Base-by-base conservation (phyloP, 2,888 invertebrate species). In the Hypomecis atomaria region DNA sequence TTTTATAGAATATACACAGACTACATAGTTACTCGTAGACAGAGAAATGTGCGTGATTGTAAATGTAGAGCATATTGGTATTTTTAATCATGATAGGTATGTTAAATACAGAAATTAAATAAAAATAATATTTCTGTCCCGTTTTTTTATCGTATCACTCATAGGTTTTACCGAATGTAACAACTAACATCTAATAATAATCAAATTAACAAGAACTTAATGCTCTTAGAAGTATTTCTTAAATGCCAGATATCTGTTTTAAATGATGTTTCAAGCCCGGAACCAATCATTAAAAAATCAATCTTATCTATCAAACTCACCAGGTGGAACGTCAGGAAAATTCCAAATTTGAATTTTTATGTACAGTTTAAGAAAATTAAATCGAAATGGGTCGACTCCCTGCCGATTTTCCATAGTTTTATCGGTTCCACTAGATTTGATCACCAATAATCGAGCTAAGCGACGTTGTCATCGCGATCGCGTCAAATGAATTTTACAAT, bases 401-500 rank as follows among this genome's bases (percentile, higher is more conserved):
- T 65, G 75, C 59, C 55, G 77, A 0, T 44, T 23, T 13, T 62
- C 37, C 67, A 59, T 58, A 66, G 70, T 71, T 76, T 73, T 65
- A 55, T 49, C 45, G 59, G 9, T 63, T 67, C 58, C 58, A 69
- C 70, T 70, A 66, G 61, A 57, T 69, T 69, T 61, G 56, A 67
- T 65, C 62, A 60, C 67, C 65, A 64, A 65, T 65, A 58, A 50
- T 52, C 52, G 52, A 52, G 33, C 33, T 33, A 52, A 59, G 11
- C 54, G 54, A 50, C 54, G 47, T 23, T 59, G 47, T 67, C 66
- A 62, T 60, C 64, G 66, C 50, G 62, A 59, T 63, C 53, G 60
- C 72, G 77, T 70, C 78, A 79, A 80, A 80, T 79, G 66, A 80
- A 78, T 80, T 76, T 78, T 75, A 76, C 61, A 83, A 79, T 67